Evolutionary conservation across 2,113 vertebrate species (phyloP), one percentile per base, ranked within the genome.

Genomic region (Cinclus mexicanus): DNA sequence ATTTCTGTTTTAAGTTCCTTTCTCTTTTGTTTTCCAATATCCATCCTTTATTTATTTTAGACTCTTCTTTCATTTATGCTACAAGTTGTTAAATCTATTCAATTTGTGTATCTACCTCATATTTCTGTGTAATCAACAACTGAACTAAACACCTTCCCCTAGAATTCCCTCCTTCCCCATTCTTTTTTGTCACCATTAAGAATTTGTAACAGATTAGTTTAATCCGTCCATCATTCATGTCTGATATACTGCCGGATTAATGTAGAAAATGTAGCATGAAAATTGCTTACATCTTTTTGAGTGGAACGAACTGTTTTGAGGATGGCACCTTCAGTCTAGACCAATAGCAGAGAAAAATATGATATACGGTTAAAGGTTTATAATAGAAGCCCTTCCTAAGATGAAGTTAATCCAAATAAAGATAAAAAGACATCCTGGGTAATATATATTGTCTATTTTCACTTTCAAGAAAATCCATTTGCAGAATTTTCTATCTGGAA

Each of bases 171-270:
- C 69, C 44, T 83, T 31, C 33, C 13, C 17, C 11, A 75, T 55
- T 80, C 35, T 75, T 89, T 57, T 79, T 82, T 93, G 59, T 93
- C 90, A 88, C 31, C n/a, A 71, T 83, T 90, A 93, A 67, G 68
- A 94, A 92, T 14, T 75, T 90, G 64, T 61, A 69, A 90, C 44
- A 89, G 93, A 93, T 96, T 96, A 96, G 60, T 75, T 93, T 96
- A 96, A 95, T 95, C 94, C 79, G 53, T 78, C 56, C 69, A 75
- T 70, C 68, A 90, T 90, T 87, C 80, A 46, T 65, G 53, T 49
- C 68, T 71, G 41, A 86, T 87, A 70, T 16, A 63, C 50, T 74
- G 75, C 35, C 74, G 49, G 65, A 96, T 96, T 96, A 95, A 78
- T 82, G 72, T 46, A 86, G 89, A 90, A 93, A 94, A 81, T 29